Evolutionary conservation across 2,888 invertebrate genomes (phyloP), one percentile per base, ranked within the genome.

Genomic region (Ecdyonurus torrentis): DNA sequence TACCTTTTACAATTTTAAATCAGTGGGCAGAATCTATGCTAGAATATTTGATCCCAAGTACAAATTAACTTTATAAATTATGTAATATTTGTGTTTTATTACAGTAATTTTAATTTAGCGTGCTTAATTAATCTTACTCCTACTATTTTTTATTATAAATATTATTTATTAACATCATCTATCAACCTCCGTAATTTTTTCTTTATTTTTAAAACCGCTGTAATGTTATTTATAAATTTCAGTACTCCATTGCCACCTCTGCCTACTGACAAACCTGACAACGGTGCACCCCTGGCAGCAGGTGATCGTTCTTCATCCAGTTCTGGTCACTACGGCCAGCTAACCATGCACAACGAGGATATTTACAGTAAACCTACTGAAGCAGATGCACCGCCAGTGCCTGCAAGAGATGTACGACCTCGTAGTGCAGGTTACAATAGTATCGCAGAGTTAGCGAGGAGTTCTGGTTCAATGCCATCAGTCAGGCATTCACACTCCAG

Each of bases 181-280:
- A 52, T n/a, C n/a, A 15, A 52, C 52, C n/a, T 15, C 2, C 52
- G 15, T 15, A 58, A 25, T 58, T 23, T 18, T 58, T 58, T 23
- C 58, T 58, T n/a, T n/a, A n/a, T n/a, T n/a, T n/a, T n/a, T n/a
- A n/a, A n/a, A n/a, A 24, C 5, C 10, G 25, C 10, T 61, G 10
- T 61, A 19, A 24, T 23, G 2, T 20, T 23, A 53, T 52, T 64
- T 53, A 19, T 63, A 24, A 62, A 25, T 72, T 75, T 62, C 73
- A 88, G 87, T 72, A 89, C 90, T 1, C 91, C 91, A 1, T 72
- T 91, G 66, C 91, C 91, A 1, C 89, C 89, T 0, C 78, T 90
- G 50, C 89, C 89, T n/a, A 76, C 76, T 37, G 81, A 88, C 67
- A 85, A 87, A 66, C 55, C 61, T 50, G 55, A 55, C 5, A 70